These are phyloP conservation scores for Gallinago paraguaiae DNA, from an alignment of 2,113 vertebrate genomes.

Conservation along the genomic window DNA sequence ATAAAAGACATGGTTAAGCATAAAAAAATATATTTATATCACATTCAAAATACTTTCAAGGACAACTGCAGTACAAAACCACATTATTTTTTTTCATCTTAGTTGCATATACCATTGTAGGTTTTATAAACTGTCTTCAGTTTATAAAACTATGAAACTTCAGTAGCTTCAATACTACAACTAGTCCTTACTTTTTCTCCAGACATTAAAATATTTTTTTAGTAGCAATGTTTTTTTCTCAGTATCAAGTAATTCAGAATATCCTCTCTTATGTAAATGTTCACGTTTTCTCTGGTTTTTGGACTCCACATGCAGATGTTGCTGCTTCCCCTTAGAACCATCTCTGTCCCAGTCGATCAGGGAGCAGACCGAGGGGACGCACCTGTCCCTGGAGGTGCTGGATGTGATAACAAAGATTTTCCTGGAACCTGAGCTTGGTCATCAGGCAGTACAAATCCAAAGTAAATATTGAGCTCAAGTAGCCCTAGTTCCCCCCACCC, in stretches of 20 bases:
- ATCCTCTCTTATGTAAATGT: not conserved
- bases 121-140: not conserved
- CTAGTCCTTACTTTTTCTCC: not conserved
- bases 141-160: too few species aligned
- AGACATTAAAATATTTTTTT: not conserved
- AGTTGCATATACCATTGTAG: not conserved
- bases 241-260: not conserved
- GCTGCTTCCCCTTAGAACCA: not conserved
- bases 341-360: not conserved
- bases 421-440: not conserved
- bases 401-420: not conserved
- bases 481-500: not conserved
- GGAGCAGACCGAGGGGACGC: not conserved
- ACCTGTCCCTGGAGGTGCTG: not conserved
- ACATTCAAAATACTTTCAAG: not conserved
- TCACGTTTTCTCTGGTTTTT: not conserved
- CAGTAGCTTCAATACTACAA: not conserved
- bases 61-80: not conserved
- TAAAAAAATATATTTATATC: not conserved
- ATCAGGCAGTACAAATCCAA: not conserved
- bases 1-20: not conserved
- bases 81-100: not conserved
- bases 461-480: not conserved
- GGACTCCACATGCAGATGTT: not conserved
- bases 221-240: not conserved